phyloP scores from a whole-genome alignment of 2,113 vertebrate species.

The Monopterus albus region DNA sequence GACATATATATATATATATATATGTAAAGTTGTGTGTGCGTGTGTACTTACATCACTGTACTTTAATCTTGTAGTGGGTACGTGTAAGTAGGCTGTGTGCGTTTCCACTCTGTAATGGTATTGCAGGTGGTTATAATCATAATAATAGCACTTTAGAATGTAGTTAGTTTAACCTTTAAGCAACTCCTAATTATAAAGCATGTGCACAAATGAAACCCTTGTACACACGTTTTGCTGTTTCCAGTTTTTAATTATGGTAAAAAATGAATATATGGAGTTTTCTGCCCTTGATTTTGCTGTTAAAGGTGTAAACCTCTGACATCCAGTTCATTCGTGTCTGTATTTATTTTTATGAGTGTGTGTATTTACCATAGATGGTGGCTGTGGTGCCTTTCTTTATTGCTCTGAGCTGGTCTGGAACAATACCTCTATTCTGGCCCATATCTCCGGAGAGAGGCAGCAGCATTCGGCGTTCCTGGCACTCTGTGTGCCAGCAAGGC shows the following conservation, averaged over 20 bases:
- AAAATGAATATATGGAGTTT: no score
- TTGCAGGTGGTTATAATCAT: slow-evolving; percentile 25
- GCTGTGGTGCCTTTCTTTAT: slow-evolving; percentile 68
- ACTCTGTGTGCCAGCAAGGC: slow-evolving; percentile 75
- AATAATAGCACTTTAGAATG: slow-evolving; percentile 6
- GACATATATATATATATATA: not conserved
- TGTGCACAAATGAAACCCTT: not conserved
- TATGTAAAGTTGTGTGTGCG: no score
- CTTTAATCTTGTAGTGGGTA: slow-evolving; percentile 20
- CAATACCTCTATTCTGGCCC: slow-evolving; percentile 81
- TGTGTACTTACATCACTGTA: not conserved
- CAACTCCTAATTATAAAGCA: slow-evolving; percentile 3
- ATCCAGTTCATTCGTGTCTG: slow-evolving; percentile 11
- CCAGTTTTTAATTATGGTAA: not conserved
- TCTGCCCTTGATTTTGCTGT: not conserved
- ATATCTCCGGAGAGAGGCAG: slow-evolving; percentile 77
- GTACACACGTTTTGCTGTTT: not conserved
- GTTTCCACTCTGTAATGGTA: slow-evolving; percentile 4
- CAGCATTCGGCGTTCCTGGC: slow-evolving; percentile 70
- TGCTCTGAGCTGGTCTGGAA: slow-evolving; percentile 66
- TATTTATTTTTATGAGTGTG: slow-evolving; percentile 13
- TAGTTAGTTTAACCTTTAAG: not conserved
- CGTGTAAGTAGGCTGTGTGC: slow-evolving; percentile 11
- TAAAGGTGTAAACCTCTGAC: slow-evolving; percentile 2
- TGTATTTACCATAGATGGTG: slow-evolving; percentile 49